A percentile compares a stretch with the other conserved stretches of the same genome.
These are phyloP conservation scores for Synergus japonicus DNA, from an alignment of 2,888 invertebrate species.

Conservation along the genomic window DNA sequence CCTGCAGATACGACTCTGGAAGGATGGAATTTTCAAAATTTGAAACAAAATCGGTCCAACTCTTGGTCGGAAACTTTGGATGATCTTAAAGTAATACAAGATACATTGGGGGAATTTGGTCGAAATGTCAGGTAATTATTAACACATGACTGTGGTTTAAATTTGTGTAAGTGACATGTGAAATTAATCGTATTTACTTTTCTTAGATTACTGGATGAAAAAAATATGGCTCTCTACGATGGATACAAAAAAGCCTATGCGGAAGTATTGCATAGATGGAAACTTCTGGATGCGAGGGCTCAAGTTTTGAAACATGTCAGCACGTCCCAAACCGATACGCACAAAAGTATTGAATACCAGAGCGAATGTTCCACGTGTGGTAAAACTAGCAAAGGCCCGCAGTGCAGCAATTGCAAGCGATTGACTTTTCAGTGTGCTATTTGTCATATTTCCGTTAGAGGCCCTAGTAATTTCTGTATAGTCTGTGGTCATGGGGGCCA, in stretches of 20 bases:
- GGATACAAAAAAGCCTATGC: slow-evolving; percentile 93
- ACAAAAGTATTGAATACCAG: slow-evolving; percentile 85
- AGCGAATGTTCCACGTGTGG: slow-evolving; percentile 86
- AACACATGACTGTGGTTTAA: slow-evolving; percentile 68
- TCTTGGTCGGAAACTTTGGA: slow-evolving; percentile 94
- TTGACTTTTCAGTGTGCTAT: slow-evolving; percentile 89
- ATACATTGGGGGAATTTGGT: slow-evolving; percentile 68
- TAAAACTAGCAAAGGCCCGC: slow-evolving; percentile 83
- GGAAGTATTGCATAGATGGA: slow-evolving; percentile 92
- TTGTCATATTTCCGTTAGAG: slow-evolving; percentile 92
- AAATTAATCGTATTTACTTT: slow-evolving; percentile 11
- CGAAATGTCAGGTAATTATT: slow-evolving; percentile 66
- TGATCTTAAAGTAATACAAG: slow-evolving; percentile 80
- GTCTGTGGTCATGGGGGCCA: slow-evolving; percentile 97
- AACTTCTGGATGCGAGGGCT: slow-evolving; percentile 87
- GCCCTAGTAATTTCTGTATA: slow-evolving; percentile 90
- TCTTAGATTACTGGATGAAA: slow-evolving; percentile 75
- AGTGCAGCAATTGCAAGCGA: slow-evolving; percentile 86
- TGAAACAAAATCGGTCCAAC: slow-evolving; percentile 87
- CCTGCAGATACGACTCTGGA: slow-evolving; percentile 88
- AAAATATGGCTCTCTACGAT: slow-evolving; percentile 83
- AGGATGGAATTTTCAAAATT: slow-evolving; percentile 86
- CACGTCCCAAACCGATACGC: slow-evolving; percentile 76
- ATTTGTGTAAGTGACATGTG: neutral
- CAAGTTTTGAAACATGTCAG: slow-evolving; percentile 83